Evolutionary conservation across 2,888 invertebrate species (phyloP), one percentile per base, ranked within the genome.

Genomic region (Meteorus cinctellus): DNA sequence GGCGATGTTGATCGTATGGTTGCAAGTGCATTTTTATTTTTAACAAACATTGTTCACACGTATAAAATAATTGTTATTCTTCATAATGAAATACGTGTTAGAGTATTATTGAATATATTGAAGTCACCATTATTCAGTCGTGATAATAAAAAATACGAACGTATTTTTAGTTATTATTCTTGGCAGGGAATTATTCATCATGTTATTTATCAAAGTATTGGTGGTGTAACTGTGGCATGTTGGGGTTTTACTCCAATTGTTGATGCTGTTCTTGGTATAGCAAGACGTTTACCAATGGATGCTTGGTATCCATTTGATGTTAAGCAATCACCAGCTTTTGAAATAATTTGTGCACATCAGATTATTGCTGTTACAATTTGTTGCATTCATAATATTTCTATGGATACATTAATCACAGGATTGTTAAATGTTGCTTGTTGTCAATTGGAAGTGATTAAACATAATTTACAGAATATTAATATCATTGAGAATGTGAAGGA

Each of bases 301-400:
- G 86, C 84, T 36, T 87, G 85, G 86, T 86, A 85, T 45, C 86
- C 86, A 4, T 86, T 81, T 60, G 82, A 87, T 65, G 74, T 78
- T 2, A 80, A 80, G 2, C 60, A 69, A 3, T 77, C 82, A 10
- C 86, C 86, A 4, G 81, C 81, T 8, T 87, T 83, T 27, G 83
- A 85, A 74, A 78, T 87, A 1, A 84, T 83, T 24, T 82, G 81
- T 24, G 67, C 60, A 0, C 82, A 86, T 76, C 86, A 86, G 71
- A 75, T 77, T 0, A 2, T 86, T 3, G 83, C 82, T 0, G 48
- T 80, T 19, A 62, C 82, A 63, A 72, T 83, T 19, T 80, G 80
- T 10, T 87, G 85, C 34, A 74, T 82, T 59, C 84, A 86, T 16
- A 84, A 86, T 59, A 79, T 86, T 4, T 86, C 84, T 2, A 81